Evolutionary conservation across 2,888 invertebrate species (phyloP).

Genomic region (Pomacea canaliculata): DNA sequence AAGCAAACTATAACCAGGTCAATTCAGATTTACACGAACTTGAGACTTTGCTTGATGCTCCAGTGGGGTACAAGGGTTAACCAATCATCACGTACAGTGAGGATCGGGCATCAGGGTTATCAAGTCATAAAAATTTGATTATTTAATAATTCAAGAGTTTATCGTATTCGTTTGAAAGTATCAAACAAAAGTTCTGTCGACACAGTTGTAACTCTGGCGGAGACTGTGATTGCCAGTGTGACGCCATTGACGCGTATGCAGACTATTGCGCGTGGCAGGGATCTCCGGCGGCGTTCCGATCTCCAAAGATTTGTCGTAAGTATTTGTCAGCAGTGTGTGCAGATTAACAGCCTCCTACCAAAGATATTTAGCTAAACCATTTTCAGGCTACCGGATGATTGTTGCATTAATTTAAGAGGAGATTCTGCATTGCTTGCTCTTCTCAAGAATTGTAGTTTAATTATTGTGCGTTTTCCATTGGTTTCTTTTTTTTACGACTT

Average conservation of each 20-base stretch:
- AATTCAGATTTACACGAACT: too few species aligned
- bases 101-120: too few species aligned
- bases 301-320: conserved; percentile 86
- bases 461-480: background rate
- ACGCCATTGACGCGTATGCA: conserved; percentile 88
- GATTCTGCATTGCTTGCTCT: background rate
- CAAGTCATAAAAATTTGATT: too few species aligned
- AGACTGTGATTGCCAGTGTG: conserved; percentile 90
- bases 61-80: too few species aligned
- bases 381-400: background rate
- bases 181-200: too few species aligned
- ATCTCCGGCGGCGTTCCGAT: conserved; percentile 81
- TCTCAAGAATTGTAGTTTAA: background rate
- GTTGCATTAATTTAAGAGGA: background rate
- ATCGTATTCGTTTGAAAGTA: too few species aligned
- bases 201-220: conserved; percentile 86
- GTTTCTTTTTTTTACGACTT: too few species aligned
- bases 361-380: background rate
- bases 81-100: too few species aligned
- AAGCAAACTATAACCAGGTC: too few species aligned
- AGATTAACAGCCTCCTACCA: background rate
- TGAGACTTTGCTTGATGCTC: too few species aligned
- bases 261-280: conserved; percentile 82
- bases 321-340: conserved; percentile 44
- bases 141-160: too few species aligned